Base-by-base conservation (phyloP, 2,888 invertebrate species). In the Cheilosia urbana region DNA sequence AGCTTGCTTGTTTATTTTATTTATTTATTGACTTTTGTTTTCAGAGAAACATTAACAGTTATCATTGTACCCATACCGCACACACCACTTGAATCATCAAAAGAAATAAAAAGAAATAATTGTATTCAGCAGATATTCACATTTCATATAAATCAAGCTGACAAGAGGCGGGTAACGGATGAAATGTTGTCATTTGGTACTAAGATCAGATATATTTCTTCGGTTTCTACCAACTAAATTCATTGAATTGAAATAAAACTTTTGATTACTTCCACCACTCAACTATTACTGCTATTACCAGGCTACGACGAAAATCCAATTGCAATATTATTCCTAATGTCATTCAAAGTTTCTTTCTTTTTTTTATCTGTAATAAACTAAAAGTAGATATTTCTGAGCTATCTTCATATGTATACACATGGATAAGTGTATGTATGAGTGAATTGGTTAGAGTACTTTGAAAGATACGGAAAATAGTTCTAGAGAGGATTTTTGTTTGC, bases 241-340 rank as follows among this genome's bases (percentile, higher is more conserved):
- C 17, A 65, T 24, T 17, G 63, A 71, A 71, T 63, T 47, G 63
- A 69, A 69, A 71, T 78, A 71, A 78, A 78, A 78, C 69, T 78
- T 78, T 63, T 71, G 78, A 78, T 71, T 78, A 71, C 69, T 78
- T 78, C 17, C 37, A 63, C 69, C 78, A 66, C 71, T 68, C 69
- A 34, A 42, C 47, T 42, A 60, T 58, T 60, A 45, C 30, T 30
- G n/a, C 34, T 58, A 57, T 57, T 69, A 62, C 37, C 45, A 30
- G 27, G 71, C 51, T 51, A 51, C 42, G 65, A 72, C 21, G 58
- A 72, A 60, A 66, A 53, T 65, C 65, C 58, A 72, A 71, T 79
- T 66, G 72, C 58, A 72, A 79, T 71, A 79, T 72, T 57, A 60
- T 66, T 65, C 58, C 58, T 72, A 66, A 79, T 66, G 79, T 65